These are phyloP conservation scores for Metaphire vulgaris DNA, from an alignment of 1,140 invertebrate species.

Conservation along the genomic window DNA sequence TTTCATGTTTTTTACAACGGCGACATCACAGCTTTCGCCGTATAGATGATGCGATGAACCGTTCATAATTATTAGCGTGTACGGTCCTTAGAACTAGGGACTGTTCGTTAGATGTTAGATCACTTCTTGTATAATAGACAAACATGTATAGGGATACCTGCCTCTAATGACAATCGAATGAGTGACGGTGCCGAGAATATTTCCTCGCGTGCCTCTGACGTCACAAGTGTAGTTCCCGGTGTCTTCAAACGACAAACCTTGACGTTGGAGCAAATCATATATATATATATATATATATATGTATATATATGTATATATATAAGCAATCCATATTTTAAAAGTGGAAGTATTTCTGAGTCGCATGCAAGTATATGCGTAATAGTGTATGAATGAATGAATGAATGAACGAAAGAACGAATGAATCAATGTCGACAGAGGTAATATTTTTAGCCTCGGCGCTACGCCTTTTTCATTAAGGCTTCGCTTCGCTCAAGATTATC, in stretches of 20 bases:
- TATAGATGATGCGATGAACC: no score
- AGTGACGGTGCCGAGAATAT: conserved; percentile 24
- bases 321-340: not conserved
- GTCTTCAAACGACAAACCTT: conserved; percentile 20
- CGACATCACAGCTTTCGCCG: no score
- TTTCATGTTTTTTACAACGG: no score
- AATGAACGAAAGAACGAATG: not conserved
- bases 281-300: not conserved
- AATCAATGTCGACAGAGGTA: not conserved
- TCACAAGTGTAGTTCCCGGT: conserved; percentile 30
- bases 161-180: conserved; percentile 26
- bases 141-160: conserved; percentile 10
- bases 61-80: no score
- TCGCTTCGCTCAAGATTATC: no score
- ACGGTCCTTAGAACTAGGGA: no score
- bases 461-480: no score
- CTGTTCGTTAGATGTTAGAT: no score
- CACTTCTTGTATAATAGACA: no score
- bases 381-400: not conserved
- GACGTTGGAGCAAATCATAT: no score
- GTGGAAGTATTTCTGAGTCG: not conserved
- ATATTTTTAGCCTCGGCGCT: no score
- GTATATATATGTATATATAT: not conserved
- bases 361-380: not conserved
- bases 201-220: conserved; percentile 8